Evolutionary conservation across 2,888 invertebrate genomes (phyloP), one percentile per base, ranked within the genome.

Genomic region (Yponomeuta evonymella): DNA sequence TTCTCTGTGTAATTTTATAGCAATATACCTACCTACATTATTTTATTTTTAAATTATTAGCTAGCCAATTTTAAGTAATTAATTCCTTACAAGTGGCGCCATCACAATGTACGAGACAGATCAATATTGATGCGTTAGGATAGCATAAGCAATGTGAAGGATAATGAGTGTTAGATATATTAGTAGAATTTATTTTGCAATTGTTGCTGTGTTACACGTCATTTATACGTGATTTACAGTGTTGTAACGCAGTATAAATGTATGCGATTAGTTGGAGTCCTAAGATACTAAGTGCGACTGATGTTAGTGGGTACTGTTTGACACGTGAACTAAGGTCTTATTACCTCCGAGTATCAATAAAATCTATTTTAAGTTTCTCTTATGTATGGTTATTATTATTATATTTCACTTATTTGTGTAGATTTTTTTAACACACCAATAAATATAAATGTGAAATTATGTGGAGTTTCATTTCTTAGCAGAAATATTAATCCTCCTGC

Each of bases 271-370:
- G 76, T 79, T 78, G 81, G 80, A 82, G 80, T 81, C 80, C 79
- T 79, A 77, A 79, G 77, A 78, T 75, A 82, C 78, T 10, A 78
- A 82, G 86, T 79, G 85, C 86, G 89, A 89, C 89, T 90, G 90
- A 88, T 83, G 83, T 83, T 85, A 84, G 84, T 88, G 89, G 90
- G 88, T 90, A 88, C 89, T 87, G 79, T 86, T 83, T 83, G 85
- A 84, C 83, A 85, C 83, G 84, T 82, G 86, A 84, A 85, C 83
- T 88, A 86, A 86, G 88, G 86, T 90, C 86, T 87, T 88, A 90
- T 90, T 91, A 92, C 92, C 92, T 92, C 92, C 91, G 92, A 91
- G 90, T 92, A 91, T 91, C 91, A 87, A 90, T 90, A 88, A 86
- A 89, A 86, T 82, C 75, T 89, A 87, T 85, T 85, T 86, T 89